Evolutionary conservation across 2,888 invertebrate species (phyloP).

Genomic region (Periphyllus acericola): DNA sequence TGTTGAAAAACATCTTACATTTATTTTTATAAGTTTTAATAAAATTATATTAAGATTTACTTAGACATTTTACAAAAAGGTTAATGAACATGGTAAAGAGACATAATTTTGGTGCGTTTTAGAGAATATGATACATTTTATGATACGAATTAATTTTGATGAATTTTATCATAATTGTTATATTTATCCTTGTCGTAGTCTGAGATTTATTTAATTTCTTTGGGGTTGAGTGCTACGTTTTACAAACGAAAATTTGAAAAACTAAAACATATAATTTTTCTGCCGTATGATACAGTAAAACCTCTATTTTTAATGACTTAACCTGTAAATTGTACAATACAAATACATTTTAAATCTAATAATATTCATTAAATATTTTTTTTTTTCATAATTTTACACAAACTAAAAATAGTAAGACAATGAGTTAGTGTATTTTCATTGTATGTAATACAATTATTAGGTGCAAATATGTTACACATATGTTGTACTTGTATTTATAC

Average conservation of each 20-base stretch:
- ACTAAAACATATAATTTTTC: too few species aligned
- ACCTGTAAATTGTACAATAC: too few species aligned
- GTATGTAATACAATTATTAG: not conserved
- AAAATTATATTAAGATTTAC: not conserved
- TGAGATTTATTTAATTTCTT: too few species aligned
- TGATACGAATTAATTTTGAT: not conserved
- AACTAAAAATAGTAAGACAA: not conserved
- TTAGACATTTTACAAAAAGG: slow-evolving; percentile 6
- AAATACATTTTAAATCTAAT: too few species aligned
- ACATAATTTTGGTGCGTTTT: not conserved
- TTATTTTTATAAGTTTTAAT: not conserved
- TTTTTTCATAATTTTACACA: too few species aligned
- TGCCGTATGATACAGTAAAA: too few species aligned
- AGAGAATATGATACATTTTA: not conserved
- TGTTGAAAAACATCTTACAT: not conserved
- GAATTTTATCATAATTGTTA: too few species aligned
- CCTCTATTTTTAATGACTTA: too few species aligned
- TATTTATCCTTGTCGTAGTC: too few species aligned
- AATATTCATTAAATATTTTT: too few species aligned
- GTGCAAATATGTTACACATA: not conserved
- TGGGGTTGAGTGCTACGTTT: too few species aligned
- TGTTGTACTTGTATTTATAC: not conserved
- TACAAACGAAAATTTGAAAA: too few species aligned
- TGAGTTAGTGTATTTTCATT: not conserved
- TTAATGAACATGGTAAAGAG: not conserved